Conservation (phyloP, 92 coral and sea anemone genomes). For the Heliopora coerulea region DNA sequence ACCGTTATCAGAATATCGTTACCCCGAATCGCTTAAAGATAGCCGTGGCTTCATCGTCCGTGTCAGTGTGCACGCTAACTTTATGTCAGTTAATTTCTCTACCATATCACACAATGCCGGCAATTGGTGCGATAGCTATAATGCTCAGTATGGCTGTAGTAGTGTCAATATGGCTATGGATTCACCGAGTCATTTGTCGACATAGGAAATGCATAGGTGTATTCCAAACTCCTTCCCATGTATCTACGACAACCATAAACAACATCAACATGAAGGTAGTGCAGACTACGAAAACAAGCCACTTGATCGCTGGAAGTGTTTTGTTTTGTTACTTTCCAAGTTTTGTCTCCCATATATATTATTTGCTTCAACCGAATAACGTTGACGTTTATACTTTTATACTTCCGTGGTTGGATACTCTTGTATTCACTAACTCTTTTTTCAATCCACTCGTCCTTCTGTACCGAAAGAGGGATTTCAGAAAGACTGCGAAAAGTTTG, state of each 20-base stretch:
- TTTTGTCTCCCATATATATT: no score
- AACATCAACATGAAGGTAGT: neutral
- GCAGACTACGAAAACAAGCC: neutral
- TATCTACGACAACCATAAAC: no score
- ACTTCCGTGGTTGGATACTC: no score
- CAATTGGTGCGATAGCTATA: no score
- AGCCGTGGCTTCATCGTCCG: neutral
- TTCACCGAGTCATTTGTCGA: neutral
- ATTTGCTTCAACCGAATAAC: no score
- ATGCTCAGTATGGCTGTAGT: neutral
- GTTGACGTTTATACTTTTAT: no score
- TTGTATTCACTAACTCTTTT: neutral
- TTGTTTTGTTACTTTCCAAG: neutral
- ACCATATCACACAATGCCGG: neutral
- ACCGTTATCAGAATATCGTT: slow-evolving; percentile 4
- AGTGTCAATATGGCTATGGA: slow-evolving; percentile 2
- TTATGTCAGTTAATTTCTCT: neutral
- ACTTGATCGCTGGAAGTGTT: neutral
- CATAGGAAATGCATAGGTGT: neutral
- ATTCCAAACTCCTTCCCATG: neutral
- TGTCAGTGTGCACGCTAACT: neutral
- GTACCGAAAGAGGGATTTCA: neutral
- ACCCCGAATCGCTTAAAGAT: neutral
- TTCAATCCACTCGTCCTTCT: slow-evolving; percentile 9
- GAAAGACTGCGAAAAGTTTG: neutral